A percentile compares a stretch with the other conserved stretches of the same genome.
Evolutionary conservation across 2,888 invertebrate genomes (phyloP).

Genomic region (Subacronicta megacephala): DNA sequence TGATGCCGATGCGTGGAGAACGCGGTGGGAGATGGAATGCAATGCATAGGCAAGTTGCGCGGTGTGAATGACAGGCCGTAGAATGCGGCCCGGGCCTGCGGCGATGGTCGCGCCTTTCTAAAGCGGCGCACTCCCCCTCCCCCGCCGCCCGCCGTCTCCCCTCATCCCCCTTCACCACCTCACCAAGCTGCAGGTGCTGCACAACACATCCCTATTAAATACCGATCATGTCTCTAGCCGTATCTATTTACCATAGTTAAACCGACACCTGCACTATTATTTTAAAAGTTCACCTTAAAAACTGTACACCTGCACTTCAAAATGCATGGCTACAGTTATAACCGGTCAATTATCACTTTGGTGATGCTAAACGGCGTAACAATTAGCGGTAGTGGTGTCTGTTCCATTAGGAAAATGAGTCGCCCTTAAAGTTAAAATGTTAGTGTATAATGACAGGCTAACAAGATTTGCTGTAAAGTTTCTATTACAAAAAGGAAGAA

Average conservation of each 20-base stretch:
- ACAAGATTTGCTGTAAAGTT: conserved; percentile 31
- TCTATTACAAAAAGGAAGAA: conserved; percentile 14
- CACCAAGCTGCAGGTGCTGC: conserved; percentile 86
- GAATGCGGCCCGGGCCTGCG: conserved; percentile 89
- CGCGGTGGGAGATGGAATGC: conserved; percentile 87
- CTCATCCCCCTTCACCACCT: conserved; percentile 76
- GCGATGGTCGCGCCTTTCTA: conserved; percentile 90
- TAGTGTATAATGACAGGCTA: conserved; percentile 28
- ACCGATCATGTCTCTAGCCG: conserved; percentile 87
- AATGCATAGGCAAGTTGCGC: conserved; percentile 89
- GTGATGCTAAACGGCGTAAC: conserved; percentile 62
- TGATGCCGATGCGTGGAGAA: conserved; percentile 76
- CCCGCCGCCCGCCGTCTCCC: conserved; percentile 69
- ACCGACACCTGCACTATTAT: conserved; percentile 85
- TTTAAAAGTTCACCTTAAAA: conserved; percentile 83
- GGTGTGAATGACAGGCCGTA: conserved; percentile 90
- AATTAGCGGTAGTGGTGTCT: conserved; percentile 56
- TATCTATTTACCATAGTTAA: conserved; percentile 86
- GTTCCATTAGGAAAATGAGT: conserved; percentile 41
- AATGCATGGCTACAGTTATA: conserved; percentile 69
- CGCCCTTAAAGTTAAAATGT: conserved; percentile 36
- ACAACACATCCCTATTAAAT: conserved; percentile 88
- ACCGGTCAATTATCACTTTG: conserved; percentile 69
- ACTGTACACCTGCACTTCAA: conserved; percentile 74
- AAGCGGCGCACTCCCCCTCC: conserved; percentile 85